Conservation (phyloP, 53 echinoderm and acorn worm species). For the Pentamera pediparva region DNA sequence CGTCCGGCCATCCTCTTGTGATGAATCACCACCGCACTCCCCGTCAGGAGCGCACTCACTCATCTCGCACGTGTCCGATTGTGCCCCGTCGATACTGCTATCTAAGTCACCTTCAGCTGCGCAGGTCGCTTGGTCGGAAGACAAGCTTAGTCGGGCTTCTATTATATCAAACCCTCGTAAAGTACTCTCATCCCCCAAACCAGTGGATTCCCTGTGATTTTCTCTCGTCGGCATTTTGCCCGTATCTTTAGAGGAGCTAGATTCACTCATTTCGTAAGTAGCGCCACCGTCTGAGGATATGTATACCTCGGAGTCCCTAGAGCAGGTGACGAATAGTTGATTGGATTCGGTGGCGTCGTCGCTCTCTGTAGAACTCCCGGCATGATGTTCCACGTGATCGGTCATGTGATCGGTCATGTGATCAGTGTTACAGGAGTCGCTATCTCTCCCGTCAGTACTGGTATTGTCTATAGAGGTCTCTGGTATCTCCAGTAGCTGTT, state of each 20-base stretch:
- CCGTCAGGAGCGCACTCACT: too few species aligned
- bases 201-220: too few species aligned
- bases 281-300: slow-evolving; percentile 15
- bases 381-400: neutral
- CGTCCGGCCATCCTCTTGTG: too few species aligned
- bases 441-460: slow-evolving; percentile 42
- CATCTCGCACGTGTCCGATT: too few species aligned
- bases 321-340: slow-evolving; percentile 7
- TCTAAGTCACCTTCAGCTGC: slow-evolving; percentile 31
- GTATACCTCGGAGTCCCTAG: slow-evolving; percentile 29
- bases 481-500: slow-evolving; percentile 81
- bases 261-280: slow-evolving; percentile 1
- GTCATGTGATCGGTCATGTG: slow-evolving; percentile 31
- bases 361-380: slow-evolving; percentile 30
- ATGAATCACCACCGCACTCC: too few species aligned
- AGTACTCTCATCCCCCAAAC: slow-evolving; percentile 21
- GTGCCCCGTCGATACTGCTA: neutral
- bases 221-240: too few species aligned
- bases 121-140: slow-evolving; percentile 30
- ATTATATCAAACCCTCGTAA: neutral
- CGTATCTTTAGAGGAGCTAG: neutral
- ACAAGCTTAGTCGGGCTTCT: too few species aligned
- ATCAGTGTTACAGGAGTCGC: slow-evolving; percentile 34
- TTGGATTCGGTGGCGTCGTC: slow-evolving; percentile 17
- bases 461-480: slow-evolving; percentile 82